A percentile compares a stretch with the other conserved stretches of the same genome.
Evolutionary conservation across 2,888 invertebrate species (phyloP).

Genomic region (Meganola albula): DNA sequence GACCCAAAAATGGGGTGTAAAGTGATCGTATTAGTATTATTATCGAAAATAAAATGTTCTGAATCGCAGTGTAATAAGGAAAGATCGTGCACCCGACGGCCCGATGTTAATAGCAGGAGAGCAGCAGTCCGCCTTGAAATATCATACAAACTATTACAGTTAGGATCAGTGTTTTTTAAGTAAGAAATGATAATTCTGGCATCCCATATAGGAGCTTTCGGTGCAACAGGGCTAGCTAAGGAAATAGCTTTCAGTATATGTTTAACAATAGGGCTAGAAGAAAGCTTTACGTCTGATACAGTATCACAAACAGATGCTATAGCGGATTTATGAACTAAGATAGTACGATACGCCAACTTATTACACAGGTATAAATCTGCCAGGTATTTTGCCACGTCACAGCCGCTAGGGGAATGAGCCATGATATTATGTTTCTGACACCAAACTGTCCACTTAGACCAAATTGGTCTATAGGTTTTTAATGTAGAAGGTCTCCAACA

Average conservation of each 20-base stretch:
- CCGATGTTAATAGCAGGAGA: neutral
- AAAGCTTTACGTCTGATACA: too few species aligned
- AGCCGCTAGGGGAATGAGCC: too few species aligned
- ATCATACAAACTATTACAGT: neutral
- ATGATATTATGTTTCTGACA: too few species aligned
- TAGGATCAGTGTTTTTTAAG: neutral
- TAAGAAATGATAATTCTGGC: too few species aligned
- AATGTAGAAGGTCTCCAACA: neutral
- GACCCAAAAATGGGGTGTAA: neutral
- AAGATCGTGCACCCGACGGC: neutral
- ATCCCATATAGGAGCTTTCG: too few species aligned
- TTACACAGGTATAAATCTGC: neutral
- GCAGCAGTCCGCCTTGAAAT: neutral
- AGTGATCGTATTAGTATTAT: neutral
- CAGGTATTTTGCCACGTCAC: neutral
- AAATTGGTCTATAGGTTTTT: neutral
- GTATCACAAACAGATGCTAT: neutral
- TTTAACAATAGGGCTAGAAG: neutral
- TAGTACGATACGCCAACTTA: neutral
- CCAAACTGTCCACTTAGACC: neutral
- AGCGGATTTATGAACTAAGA: neutral
- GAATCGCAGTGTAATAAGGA: neutral
- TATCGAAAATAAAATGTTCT: neutral
- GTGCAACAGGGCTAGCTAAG: too few species aligned
- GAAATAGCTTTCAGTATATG: neutral